Base-by-base conservation (phyloP, 2,888 invertebrate species). In the Noctua janthe region DNA sequence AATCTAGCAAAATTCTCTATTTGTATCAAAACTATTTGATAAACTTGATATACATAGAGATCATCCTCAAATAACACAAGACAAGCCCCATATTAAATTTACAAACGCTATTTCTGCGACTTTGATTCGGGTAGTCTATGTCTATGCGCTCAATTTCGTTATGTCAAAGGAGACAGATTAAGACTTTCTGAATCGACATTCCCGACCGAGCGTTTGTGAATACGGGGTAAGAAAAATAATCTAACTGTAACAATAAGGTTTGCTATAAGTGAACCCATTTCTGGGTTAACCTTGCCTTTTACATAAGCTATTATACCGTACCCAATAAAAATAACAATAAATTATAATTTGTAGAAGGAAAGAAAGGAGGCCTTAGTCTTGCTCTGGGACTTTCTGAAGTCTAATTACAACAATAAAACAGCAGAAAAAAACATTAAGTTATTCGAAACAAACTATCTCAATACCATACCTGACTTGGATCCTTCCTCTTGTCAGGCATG, bases 391-490 rank as follows among this genome's bases (percentile, higher is more conserved):
- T n/a, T 23, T 7, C 20, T n/a, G 17, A 54, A n/a, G 17, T 10
- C 11, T 56, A n/a, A 13, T 71, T 20, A 20, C 20, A 56, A 56
- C 39, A 3, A 49, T 49, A 39, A 10, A 54, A 72, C 20, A 56
- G n/a, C 20, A 62, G 43, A 29, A 54, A 43, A 39, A 71, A 20
- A 1, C 4, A 17, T 17, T 20, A 43, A 20, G 39, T 20, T 0
- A 15, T 54, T 35, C 54, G 10, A 17, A 11, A 39, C 23, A 7
- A 4, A 17, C 11, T 51, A 47, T 20, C 20, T 56, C 10, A 7
- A 39, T 4, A 66, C 39, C 35, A 15, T 90, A 94, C 96, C 92
- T 95, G 94, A 82, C 82, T 89, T 75, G 95, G 96, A 85, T 96
- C 96, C 66, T 92, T 95, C 74, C 86, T 93, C 78, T 95, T 96